Evolutionary conservation across 2,888 invertebrate genomes (phyloP), one percentile per base, ranked within the genome.

Genomic region (Cryptosula pallasiana): DNA sequence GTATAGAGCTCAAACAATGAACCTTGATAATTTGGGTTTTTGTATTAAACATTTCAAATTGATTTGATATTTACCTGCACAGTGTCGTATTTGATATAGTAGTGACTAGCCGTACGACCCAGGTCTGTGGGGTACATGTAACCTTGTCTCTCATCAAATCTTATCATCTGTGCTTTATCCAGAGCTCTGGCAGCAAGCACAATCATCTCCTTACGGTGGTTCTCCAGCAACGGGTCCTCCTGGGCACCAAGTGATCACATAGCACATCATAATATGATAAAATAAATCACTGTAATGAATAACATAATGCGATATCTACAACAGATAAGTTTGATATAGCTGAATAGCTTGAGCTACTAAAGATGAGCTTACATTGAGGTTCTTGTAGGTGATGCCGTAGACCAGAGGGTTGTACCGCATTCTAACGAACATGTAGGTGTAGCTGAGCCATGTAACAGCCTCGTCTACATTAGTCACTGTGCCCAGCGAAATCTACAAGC

Each of bases 401-500:
- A 88, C 90, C 74, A 89, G 87, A 1, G 95, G 95, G 87, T 99
- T 99, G 72, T 92, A 90, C 75, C 91, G 89, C 91, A 98, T 96
- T 77, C 99, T 88, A 2, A 96, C 93, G 84, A 91, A 95, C 35
- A 99, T 87, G 82, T 99, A 98, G 0, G 98, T 97, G 82, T 98
- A 99, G 79, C 94, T 94, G 34, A 99, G 87, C 99, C 99, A 99
- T 82, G 94, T 92, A 0, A 98, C 93, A 0, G 96, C 99, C 86
- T 99, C 99, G 74, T 92, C 91, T 2, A 98, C 89, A 80, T 93
- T 98, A 0, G 93, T 91, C 35, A 99, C 95, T 0, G 96, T 98
- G n/a, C 99, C 98, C 23, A 97, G 87, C 0, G 94, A 90, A 71
- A 95, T 90, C 91, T 92, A 82, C 32, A n/a, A n/a, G n/a, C n/a